Evolutionary conservation across 2,888 invertebrate genomes (phyloP).

Genomic region (Dione vanillae): DNA sequence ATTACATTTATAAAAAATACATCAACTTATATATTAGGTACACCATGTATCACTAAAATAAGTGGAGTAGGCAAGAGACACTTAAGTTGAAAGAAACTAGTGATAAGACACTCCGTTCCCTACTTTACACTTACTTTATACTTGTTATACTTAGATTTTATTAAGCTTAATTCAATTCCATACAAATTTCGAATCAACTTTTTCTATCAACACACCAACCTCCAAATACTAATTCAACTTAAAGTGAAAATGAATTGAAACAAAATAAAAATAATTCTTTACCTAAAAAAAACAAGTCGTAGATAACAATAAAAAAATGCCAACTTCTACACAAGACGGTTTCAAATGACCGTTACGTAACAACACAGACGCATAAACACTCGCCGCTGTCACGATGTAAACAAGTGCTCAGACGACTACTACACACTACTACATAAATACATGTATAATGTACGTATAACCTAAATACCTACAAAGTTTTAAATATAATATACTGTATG

Average conservation of each 20-base stretch:
- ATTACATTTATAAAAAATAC: too few relatives aligned
- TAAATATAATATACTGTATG: too few relatives aligned
- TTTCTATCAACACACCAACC: too few relatives aligned
- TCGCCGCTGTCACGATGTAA: conserved; percentile 54
- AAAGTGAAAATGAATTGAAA: too few relatives aligned
- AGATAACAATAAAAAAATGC: neutral
- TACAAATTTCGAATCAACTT: too few relatives aligned
- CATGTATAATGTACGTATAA: neutral
- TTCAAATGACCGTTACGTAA: conserved; percentile 53
- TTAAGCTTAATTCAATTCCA: too few relatives aligned
- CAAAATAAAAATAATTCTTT: neutral
- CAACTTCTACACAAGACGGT: neutral
- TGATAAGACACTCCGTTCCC: neutral
- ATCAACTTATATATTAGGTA: too few relatives aligned
- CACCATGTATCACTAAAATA: too few relatives aligned
- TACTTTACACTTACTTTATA: neutral
- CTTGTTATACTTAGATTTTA: too few relatives aligned
- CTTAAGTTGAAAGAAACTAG: neutral
- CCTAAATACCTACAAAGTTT: neutral
- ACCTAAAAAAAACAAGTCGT: neutral
- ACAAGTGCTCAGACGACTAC: conserved; percentile 49
- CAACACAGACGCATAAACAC: conserved; percentile 56
- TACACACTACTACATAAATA: neutral
- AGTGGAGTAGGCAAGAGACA: too few relatives aligned
- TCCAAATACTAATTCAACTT: too few relatives aligned